A percentile compares a stretch with the other conserved stretches of the same genome.
phyloP scores from a whole-genome alignment of 35 echinoderm and acorn worm species.

The Heliocidaris tuberculata region DNA sequence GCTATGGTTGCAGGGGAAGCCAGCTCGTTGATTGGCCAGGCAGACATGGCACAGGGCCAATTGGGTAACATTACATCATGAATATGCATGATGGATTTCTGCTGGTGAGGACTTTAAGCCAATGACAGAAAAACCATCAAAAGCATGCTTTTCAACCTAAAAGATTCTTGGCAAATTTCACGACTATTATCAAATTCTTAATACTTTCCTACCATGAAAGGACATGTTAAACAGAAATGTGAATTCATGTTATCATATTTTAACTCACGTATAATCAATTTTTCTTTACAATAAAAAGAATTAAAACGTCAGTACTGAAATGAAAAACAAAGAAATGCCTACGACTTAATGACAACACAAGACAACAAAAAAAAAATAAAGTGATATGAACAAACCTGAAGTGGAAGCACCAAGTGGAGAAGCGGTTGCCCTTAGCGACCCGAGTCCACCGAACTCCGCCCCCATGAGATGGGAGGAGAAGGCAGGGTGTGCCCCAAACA shows the following conservation, averaged over 20 bases:
- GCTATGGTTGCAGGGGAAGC: constrained; percentile 22
- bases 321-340: neutral
- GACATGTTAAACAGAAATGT: neutral
- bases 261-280: neutral
- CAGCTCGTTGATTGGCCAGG: neutral
- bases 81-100: constrained; percentile 27
- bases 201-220: neutral
- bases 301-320: neutral
- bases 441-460: constrained; percentile 64
- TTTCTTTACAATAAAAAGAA: neutral
- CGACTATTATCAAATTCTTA: neutral
- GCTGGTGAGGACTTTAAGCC: constrained; percentile 10
- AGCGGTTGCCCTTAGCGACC: constrained; percentile 45
- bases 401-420: constrained; percentile 27
- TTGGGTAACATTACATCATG: neutral
- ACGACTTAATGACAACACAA: neutral
- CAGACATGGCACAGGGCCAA: neutral
- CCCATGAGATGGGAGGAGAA: constrained; percentile 44
- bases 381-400: constrained; percentile 1
- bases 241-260: neutral
- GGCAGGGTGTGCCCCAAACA: constrained; percentile 58
- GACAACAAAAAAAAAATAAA: neutral
- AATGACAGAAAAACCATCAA: constrained; percentile 3
- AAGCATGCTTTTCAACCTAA: neutral
- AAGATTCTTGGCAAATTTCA: neutral